Percentiles rank a stretch among this genome's conserved stretches.
Evolutionary conservation across 2,113 vertebrate genomes (phyloP).

Genomic region (Odocoileus hemionus): DNA sequence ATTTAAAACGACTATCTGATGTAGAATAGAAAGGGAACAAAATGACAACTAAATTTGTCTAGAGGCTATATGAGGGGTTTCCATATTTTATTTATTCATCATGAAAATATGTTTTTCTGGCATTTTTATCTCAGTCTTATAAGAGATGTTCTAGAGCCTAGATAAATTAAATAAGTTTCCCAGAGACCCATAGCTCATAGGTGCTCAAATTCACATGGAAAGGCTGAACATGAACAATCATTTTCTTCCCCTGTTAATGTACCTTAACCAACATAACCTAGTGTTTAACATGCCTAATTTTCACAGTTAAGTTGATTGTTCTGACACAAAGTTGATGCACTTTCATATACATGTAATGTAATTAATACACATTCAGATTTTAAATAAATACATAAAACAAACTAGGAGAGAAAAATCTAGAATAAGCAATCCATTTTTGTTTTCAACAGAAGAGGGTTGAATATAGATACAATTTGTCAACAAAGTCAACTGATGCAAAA

Average conservation of each 20-base stretch:
- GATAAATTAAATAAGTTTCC: neutral
- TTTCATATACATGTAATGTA: neutral
- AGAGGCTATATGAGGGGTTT: neutral
- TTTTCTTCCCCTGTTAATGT: neutral
- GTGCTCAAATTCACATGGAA: neutral
- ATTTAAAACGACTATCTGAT: neutral
- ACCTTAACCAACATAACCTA: neutral
- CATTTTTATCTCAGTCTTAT: slow-evolving; percentile 8
- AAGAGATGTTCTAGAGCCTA: neutral
- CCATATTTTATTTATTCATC: neutral
- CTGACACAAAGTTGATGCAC: neutral
- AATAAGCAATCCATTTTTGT: neutral
- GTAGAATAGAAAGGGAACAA: neutral
- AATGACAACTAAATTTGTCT: neutral
- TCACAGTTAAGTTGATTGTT: neutral
- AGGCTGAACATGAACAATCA: neutral
- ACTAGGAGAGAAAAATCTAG: neutral
- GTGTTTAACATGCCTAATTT: neutral
- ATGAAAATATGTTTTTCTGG: neutral
- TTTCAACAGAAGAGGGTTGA: neutral
- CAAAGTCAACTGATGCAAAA: neutral
- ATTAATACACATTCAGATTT: neutral
- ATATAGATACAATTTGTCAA: neutral
- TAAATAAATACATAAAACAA: neutral
- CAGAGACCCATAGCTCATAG: neutral